phyloP scores from a whole-genome alignment of 2,888 invertebrate genomes.

The Cephus nigrinus region DNA sequence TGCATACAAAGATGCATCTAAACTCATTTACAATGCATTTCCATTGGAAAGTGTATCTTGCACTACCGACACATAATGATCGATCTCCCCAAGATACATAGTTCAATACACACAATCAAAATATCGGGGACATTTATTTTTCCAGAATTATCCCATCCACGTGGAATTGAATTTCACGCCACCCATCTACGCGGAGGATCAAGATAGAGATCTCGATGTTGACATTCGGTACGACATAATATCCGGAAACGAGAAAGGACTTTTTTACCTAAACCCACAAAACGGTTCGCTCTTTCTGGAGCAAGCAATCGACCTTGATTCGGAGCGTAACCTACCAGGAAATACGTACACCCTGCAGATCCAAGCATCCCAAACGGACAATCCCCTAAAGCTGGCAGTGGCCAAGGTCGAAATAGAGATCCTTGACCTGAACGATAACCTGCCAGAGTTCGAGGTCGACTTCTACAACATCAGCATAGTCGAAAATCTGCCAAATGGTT shows the following conservation, averaged over 20 bases:
- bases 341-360: conserved; percentile 82
- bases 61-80: not conserved
- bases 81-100: not conserved
- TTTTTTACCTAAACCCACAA: conserved; percentile 79
- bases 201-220: conserved; percentile 80
- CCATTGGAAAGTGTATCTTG: no score
- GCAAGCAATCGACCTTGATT: conserved; percentile 84
- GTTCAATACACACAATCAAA: not conserved
- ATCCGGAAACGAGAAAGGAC: conserved; percentile 81
- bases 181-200: conserved; percentile 82
- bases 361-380: conserved; percentile 83
- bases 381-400: conserved; percentile 79
- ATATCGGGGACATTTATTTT: conserved; percentile 10
- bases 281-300: conserved; percentile 84
- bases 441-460: conserved; percentile 89
- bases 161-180: conserved; percentile 77
- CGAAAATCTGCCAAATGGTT: conserved; percentile 89
- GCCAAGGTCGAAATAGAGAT: conserved; percentile 81
- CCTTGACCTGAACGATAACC: conserved; percentile 84
- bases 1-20: not conserved
- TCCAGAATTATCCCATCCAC: conserved; percentile 78
- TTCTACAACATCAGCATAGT: conserved; percentile 93
- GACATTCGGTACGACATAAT: conserved; percentile 82
- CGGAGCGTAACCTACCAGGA: conserved; percentile 77
- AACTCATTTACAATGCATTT: no score